phyloP scores from a whole-genome alignment of 2,113 vertebrate species.

The Lucifuga dentata region DNA sequence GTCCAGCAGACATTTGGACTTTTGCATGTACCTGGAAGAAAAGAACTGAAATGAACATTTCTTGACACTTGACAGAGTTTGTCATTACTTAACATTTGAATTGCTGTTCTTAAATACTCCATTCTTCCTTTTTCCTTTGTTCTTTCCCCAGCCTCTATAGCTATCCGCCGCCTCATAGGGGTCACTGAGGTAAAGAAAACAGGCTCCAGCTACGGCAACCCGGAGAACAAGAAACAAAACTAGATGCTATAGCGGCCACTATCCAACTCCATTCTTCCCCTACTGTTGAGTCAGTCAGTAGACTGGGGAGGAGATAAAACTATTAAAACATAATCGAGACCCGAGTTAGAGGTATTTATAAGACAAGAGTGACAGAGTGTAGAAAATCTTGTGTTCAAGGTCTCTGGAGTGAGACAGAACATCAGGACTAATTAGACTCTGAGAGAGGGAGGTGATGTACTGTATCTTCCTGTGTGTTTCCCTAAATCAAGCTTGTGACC shows the following conservation, averaged over 20 bases:
- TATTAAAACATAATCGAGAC: conserved; percentile 58
- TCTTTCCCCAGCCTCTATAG: conserved; percentile 89
- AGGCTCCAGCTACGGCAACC: conserved; percentile 97
- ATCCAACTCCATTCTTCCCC: conserved; percentile 55
- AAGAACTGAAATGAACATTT: background rate
- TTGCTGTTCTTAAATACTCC: background rate
- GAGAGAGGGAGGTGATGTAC: conserved; percentile 38
- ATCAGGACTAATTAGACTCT: background rate
- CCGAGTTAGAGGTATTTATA: conserved; percentile 55
- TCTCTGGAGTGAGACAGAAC: conserved; percentile 47
- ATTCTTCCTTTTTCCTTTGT: background rate
- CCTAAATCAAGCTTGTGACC: conserved; percentile 30
- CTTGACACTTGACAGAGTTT: background rate
- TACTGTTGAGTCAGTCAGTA: conserved; percentile 45
- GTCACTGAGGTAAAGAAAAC: conserved; percentile 97
- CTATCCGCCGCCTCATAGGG: conserved; percentile 96
- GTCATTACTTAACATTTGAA: background rate
- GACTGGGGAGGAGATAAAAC: conserved; percentile 49
- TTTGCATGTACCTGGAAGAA: too few relatives aligned
- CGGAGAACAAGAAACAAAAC: conserved; percentile 94
- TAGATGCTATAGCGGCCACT: conserved; percentile 70
- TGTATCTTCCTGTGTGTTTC: conserved; percentile 28
- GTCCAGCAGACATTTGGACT: background rate
- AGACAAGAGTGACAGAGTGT: conserved; percentile 35
- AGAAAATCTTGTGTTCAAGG: conserved; percentile 34